These are phyloP conservation scores for Alviniconcha strummeri DNA, from an alignment of 2,888 invertebrate species.

Conservation along the genomic window DNA sequence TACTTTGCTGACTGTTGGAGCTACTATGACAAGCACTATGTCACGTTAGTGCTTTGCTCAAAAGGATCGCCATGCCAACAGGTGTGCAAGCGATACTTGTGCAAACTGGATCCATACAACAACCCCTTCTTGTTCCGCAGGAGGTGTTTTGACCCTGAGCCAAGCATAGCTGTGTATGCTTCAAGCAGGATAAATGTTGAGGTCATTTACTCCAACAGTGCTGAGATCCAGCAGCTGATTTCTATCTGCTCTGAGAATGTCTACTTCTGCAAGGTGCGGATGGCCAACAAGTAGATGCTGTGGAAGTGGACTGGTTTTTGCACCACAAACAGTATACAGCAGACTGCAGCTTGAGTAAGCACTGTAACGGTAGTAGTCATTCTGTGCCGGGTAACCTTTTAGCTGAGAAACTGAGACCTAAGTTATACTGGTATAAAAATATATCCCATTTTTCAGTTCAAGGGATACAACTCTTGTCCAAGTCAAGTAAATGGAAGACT, in stretches of 20 bases:
- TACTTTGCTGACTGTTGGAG: conserved; percentile 32
- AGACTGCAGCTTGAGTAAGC: not conserved
- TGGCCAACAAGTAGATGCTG: not conserved
- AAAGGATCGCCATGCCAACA: conserved; percentile 23
- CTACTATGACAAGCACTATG: conserved; percentile 26
- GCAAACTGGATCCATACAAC: conserved; percentile 31
- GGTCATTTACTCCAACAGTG: conserved; percentile 17
- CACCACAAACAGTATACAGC: not conserved
- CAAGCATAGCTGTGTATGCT: conserved; percentile 26
- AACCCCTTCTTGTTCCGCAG: conserved; percentile 25
- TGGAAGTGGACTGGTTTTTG: not conserved
- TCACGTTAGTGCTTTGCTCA: conserved; percentile 15
- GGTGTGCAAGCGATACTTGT: conserved; percentile 22
- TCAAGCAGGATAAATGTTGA: conserved; percentile 17
- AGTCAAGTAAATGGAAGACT: no score
- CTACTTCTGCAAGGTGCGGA: conserved; percentile 17
- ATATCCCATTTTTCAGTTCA: no score
- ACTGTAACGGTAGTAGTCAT: not conserved
- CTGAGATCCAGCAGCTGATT: not conserved
- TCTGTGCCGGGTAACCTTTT: no score
- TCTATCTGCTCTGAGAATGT: conserved; percentile 21
- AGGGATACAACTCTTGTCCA: no score
- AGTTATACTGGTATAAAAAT: no score
- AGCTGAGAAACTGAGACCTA: no score
- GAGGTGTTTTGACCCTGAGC: conserved; percentile 20